Percentiles rank a stretch among this genome's conserved stretches.
phyloP scores from a whole-genome alignment of 2,113 vertebrate genomes.

The Actinemys pallida region DNA sequence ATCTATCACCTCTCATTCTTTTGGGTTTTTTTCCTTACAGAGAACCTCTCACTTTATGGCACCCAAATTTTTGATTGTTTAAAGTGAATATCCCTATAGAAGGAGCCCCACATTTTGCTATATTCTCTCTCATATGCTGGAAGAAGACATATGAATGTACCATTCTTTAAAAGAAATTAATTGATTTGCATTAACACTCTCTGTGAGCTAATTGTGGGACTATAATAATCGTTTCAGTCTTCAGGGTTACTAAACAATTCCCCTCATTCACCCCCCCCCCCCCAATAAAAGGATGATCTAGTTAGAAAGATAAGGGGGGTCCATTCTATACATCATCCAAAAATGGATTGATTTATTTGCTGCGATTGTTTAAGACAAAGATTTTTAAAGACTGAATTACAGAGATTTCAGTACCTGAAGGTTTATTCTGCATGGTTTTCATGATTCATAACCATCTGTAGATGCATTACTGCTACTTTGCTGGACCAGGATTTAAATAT shows the following conservation, averaged over 20 bases:
- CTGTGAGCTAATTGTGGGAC: not conserved
- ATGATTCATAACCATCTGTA: not conserved
- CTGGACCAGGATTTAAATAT: not conserved
- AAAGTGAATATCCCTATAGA: not conserved
- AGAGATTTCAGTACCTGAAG: not conserved
- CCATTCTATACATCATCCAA: not conserved
- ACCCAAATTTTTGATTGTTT: not conserved
- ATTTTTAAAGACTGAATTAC: slow-evolving; percentile 4
- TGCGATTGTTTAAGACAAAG: slow-evolving; percentile 13
- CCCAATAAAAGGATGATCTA: not conserved
- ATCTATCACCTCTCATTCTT: not conserved
- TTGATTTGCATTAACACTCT: slow-evolving; percentile 48
- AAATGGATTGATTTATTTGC: slow-evolving; percentile 27
- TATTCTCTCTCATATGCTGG: not conserved
- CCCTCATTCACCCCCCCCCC: not conserved
- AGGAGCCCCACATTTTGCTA: not conserved
- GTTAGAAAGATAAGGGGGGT: slow-evolving; percentile 3
- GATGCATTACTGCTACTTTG: not conserved
- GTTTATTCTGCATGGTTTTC: not conserved
- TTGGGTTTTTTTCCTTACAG: not conserved
- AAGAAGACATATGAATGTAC: slow-evolving; percentile 20
- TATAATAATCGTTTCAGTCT: slow-evolving; percentile 48
- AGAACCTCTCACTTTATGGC: not conserved
- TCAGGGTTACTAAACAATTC: slow-evolving; percentile 52
- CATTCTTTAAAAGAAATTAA: slow-evolving; percentile 46